A percentile compares a stretch with the other conserved stretches of the same genome.
Conservation (phyloP, 2,797 vertebrate species). For the Oreortyx pictus region DNA sequence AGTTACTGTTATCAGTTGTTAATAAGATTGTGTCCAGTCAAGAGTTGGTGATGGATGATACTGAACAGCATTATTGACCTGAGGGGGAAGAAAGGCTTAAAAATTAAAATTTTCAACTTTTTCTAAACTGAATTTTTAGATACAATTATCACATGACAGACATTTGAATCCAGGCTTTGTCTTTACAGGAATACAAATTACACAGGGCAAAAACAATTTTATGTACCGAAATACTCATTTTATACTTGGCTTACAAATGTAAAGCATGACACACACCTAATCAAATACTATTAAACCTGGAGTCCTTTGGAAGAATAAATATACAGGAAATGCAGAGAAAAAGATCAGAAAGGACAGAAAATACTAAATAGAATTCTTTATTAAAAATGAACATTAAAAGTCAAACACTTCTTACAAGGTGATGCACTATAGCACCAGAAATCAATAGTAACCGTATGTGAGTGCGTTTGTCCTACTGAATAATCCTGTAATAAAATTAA, state of each 20-base stretch:
- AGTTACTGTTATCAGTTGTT: not conserved
- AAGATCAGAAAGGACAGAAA: not conserved
- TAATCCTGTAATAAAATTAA: not conserved
- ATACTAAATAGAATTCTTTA: not conserved
- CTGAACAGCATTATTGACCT: not conserved
- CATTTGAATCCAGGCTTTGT: not conserved
- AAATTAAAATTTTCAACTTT: not conserved
- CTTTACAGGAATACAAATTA: not conserved
- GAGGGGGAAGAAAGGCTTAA: not conserved
- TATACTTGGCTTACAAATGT: not conserved
- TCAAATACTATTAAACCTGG: not conserved
- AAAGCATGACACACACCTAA: not conserved
- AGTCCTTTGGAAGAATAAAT: not conserved
- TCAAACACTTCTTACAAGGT: not conserved
- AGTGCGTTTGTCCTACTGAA: not conserved
- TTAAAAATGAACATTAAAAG: not conserved
- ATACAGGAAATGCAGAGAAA: not conserved
- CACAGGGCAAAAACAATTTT: not conserved
- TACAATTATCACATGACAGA: not conserved
- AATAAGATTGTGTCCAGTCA: not conserved
- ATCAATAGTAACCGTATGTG: not conserved
- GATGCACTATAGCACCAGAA: not conserved
- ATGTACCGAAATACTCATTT: not conserved
- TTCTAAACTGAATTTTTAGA: not conserved
- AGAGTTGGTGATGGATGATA: not conserved